These are phyloP conservation scores for Acanthurus lineatus DNA, from an alignment of 2,797 vertebrate genomes.

Conservation along the genomic window DNA sequence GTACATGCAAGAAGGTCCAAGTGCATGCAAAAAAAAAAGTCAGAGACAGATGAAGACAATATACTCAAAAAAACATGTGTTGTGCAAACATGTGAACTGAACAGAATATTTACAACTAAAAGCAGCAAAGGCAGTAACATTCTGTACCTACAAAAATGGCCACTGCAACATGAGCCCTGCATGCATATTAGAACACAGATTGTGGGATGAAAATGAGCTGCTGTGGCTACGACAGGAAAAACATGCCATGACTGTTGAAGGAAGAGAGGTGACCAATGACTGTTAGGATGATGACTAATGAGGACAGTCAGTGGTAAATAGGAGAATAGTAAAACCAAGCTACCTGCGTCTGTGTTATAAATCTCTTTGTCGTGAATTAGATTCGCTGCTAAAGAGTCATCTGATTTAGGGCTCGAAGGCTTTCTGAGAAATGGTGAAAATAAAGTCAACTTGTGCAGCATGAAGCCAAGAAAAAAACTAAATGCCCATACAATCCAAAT, in stretches of 20 bases:
- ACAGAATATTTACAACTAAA: constrained; percentile 30
- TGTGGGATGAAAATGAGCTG: constrained; percentile 19
- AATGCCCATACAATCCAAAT: constrained; percentile 9
- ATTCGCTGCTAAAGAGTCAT: constrained; percentile 83
- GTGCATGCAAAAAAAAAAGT: not conserved
- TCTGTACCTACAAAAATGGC: not conserved
- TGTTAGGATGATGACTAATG: constrained; percentile 41
- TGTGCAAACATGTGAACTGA: constrained; percentile 14
- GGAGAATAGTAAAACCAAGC: constrained; percentile 60
- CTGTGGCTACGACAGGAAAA: constrained; percentile 14
- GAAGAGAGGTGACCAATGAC: constrained; percentile 1
- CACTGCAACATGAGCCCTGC: constrained; percentile 28
- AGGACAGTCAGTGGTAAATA: constrained; percentile 38
- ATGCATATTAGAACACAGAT: constrained; percentile 57
- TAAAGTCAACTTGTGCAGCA: constrained; percentile 70
- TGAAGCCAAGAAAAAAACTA: constrained; percentile 16
- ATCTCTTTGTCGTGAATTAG: constrained; percentile 77
- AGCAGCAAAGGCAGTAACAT: constrained; percentile 17
- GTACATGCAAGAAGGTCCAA: constrained; percentile 24
- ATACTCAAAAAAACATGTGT: constrained; percentile 2
- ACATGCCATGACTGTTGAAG: constrained; percentile 34
- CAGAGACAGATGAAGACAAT: constrained; percentile 29
- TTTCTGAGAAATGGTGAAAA: constrained; percentile 86
- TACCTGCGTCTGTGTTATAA: constrained; percentile 82
- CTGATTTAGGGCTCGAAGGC: constrained; percentile 86